Conservation (phyloP, 2,113 vertebrate species). For the Lagenorhynchus albirostris region DNA sequence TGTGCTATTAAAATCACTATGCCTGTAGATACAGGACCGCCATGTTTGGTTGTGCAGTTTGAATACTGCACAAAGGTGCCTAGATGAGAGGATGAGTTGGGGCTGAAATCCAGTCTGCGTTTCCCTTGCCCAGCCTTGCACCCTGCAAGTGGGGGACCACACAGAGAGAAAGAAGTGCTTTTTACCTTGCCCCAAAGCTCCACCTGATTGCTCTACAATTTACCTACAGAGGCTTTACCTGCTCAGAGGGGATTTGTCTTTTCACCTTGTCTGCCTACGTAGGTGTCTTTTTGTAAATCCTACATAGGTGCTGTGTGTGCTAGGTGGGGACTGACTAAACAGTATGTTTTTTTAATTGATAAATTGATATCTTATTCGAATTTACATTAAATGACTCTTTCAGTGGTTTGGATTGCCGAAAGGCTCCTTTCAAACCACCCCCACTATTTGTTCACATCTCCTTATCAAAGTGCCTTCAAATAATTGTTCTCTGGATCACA, state of each 20-base stretch:
- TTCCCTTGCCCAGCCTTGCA: neutral
- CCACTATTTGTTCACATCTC: neutral
- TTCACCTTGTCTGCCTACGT: neutral
- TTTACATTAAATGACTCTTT: neutral
- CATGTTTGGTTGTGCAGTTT: neutral
- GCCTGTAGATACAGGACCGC: neutral
- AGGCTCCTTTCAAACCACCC: neutral
- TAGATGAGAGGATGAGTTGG: neutral
- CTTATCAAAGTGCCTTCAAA: constrained; percentile 6
- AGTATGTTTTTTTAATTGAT: neutral
- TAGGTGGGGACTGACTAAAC: neutral
- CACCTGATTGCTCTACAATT: neutral
- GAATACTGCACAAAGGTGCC: neutral
- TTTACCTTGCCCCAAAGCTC: neutral
- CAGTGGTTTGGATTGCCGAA: neutral
- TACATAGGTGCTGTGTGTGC: neutral
- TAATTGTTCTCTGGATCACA: neutral
- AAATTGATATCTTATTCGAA: neutral
- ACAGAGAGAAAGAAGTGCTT: neutral
- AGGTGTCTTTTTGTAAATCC: neutral
- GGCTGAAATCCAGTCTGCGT: neutral
- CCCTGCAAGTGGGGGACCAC: neutral
- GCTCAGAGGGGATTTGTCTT: neutral
- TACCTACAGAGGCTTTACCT: neutral
- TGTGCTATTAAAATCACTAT: neutral